Base-by-base conservation (phyloP, 53 echinoderm and acorn worm genomes). In the Echinometra lucunter region DNA sequence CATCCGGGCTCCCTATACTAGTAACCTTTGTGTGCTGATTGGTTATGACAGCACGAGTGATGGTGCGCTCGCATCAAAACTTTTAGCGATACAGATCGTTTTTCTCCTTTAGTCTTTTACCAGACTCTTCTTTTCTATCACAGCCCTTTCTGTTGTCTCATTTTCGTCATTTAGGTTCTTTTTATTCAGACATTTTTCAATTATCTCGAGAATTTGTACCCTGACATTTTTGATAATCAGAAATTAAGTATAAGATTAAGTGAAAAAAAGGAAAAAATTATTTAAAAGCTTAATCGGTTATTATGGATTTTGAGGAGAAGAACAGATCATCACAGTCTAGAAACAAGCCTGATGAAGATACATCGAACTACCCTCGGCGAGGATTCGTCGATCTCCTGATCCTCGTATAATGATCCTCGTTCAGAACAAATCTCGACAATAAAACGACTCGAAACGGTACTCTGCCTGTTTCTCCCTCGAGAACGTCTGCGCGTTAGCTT, bases 11-110 rank as follows among this genome's bases (percentile, higher is more conserved):
- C 85, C 45, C 63, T 38, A 85, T 60, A 83, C 63, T 94, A 82
- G 85, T 83, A 94, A 94, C 94, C 82, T 67, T 83, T 94, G 94
- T 83, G 58, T 66, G 85, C 85, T 94, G 94, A 94, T 94, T 94
- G 94, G 94, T 63, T 94, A 66, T 94, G 94, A 94, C 94, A 83
- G 85, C 38, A 83, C 94, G 9, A 83, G 82, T 45, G 42, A 82
- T 57, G 38, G 60, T 83, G 94, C 94, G 47, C n/a, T 92, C 80
- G 92, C 80, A 37, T 74, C 57, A 92, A 91, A 92, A 92, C 92
- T 92, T 92, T 78, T 27, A 78, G 92, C 92, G 92, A 92, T 53
- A 53, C 92, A 92, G 92, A 78, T 47, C 90, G 57, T 6, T 30
- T 63, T 37, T 58, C 63, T 90, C n/a, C 8, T 37, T 6, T 63